Evolutionary conservation across 2,113 vertebrate species (phyloP).

Genomic region (Sus scrofa): DNA sequence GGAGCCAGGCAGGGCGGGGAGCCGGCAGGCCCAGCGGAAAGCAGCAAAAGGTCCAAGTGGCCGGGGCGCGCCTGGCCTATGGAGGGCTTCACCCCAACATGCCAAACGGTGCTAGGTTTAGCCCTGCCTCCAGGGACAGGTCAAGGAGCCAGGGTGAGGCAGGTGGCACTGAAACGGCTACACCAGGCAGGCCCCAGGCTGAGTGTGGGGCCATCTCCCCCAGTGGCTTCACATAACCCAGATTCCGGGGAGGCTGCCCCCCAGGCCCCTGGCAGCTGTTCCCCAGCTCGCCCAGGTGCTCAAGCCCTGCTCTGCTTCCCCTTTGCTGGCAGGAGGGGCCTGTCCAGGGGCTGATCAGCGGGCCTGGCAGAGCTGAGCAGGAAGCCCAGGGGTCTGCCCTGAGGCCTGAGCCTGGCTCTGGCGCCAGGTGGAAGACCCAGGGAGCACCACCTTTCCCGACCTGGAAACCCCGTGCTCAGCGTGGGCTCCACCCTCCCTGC

Average conservation of each 20-base stretch:
- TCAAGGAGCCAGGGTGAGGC: not conserved
- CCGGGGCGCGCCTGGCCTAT: fast-evolving
- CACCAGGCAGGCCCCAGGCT: not conserved
- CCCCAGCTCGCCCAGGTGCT: not conserved
- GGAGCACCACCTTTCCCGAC: not conserved
- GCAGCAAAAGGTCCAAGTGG: fast-evolving
- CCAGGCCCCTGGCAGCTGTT: not conserved
- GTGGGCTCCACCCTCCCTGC: no score
- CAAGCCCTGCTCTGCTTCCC: not conserved
- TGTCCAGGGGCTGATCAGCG: conserved; percentile 23
- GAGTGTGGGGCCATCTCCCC: not conserved
- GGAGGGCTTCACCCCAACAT: not conserved
- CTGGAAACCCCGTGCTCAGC: not conserved
- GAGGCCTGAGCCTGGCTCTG: not conserved
- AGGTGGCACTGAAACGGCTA: fast-evolving
- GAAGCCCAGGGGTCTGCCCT: not conserved
- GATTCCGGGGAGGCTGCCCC: not conserved
- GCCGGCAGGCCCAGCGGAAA: not conserved
- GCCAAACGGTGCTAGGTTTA: not conserved
- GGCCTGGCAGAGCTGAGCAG: not conserved
- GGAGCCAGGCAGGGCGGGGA: fast-evolving
- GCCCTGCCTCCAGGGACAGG: not conserved
- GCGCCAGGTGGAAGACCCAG: not conserved
- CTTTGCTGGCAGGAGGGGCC: not conserved
- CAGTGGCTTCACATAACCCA: not conserved